Conservation (phyloP, 35 echinoderm and acorn worm species). For the Hemicentrotus pulcherrimus region DNA sequence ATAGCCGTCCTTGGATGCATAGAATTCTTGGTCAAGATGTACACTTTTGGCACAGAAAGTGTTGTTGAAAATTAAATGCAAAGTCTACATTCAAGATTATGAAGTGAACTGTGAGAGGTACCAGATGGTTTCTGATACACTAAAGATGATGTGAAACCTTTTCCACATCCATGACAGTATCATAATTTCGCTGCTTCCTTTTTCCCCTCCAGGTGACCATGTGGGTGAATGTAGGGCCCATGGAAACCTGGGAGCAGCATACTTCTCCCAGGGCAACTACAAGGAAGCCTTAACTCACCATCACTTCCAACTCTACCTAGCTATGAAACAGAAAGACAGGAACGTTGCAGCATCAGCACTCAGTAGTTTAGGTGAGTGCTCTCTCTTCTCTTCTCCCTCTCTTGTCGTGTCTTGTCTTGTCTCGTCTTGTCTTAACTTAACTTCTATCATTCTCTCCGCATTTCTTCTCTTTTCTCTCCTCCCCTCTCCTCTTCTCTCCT, state of each 20-base stretch:
- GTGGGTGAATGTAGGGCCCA: conserved; percentile 97
- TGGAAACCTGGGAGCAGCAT: conserved; percentile 94
- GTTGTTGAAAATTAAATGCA: too few relatives aligned
- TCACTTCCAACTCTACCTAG: conserved; percentile 90
- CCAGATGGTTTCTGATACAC: too few relatives aligned
- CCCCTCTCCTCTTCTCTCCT: too few relatives aligned
- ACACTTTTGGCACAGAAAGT: too few relatives aligned
- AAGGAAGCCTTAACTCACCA: conserved; percentile 97
- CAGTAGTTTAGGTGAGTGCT: conserved; percentile 84
- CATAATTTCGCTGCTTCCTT: neutral
- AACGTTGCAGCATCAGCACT: conserved; percentile 85
- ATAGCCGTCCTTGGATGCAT: too few relatives aligned
- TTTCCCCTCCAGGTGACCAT: conserved; percentile 75
- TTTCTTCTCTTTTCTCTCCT: too few relatives aligned
- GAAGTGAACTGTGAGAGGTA: too few relatives aligned
- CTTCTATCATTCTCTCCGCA: too few relatives aligned
- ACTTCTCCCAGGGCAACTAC: conserved; percentile 92
- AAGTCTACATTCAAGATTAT: too few relatives aligned
- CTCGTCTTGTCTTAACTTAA: too few relatives aligned
- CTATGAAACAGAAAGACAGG: conserved; percentile 98
- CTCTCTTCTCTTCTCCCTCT: neutral
- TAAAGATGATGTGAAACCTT: neutral
- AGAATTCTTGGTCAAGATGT: too few relatives aligned
- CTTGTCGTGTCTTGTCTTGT: too few relatives aligned
- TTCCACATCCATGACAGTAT: neutral